Conservation (phyloP, 2,113 vertebrate species). For the Nesospiza acunhae region DNA sequence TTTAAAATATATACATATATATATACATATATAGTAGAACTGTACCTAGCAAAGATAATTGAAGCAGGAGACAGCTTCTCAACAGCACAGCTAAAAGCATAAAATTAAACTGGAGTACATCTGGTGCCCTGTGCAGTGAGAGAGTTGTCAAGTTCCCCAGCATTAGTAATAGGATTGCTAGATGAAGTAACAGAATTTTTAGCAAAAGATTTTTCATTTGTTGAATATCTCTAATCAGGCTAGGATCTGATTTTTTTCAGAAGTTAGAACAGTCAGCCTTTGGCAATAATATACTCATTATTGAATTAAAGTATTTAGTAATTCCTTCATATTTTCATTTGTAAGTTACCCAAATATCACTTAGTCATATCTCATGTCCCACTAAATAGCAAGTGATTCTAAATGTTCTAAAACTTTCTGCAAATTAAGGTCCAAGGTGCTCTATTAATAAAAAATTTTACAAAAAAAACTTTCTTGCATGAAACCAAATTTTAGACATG, state of each 20-base stretch:
- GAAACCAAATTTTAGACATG: neutral
- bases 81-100: neutral
- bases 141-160: neutral
- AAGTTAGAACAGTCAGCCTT: neutral
- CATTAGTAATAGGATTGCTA: neutral
- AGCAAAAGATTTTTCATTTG: neutral
- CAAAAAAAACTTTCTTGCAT: neutral
- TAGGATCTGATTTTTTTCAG: neutral
- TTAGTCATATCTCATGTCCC: neutral
- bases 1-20: neutral
- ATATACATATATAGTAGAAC: neutral
- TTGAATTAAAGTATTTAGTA: neutral
- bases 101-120: neutral
- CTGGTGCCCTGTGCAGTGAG: neutral
- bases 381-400: neutral
- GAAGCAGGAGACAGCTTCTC: neutral
- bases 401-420: neutral
- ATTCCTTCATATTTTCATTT: neutral
- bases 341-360: neutral
- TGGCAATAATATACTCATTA: neutral
- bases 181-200: neutral
- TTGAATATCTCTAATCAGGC: neutral
- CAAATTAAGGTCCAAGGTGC: neutral
- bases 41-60: neutral
- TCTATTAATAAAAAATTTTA: neutral